Conservation (phyloP, 2,113 vertebrate species). For the Gymnorhina tibicen region DNA sequence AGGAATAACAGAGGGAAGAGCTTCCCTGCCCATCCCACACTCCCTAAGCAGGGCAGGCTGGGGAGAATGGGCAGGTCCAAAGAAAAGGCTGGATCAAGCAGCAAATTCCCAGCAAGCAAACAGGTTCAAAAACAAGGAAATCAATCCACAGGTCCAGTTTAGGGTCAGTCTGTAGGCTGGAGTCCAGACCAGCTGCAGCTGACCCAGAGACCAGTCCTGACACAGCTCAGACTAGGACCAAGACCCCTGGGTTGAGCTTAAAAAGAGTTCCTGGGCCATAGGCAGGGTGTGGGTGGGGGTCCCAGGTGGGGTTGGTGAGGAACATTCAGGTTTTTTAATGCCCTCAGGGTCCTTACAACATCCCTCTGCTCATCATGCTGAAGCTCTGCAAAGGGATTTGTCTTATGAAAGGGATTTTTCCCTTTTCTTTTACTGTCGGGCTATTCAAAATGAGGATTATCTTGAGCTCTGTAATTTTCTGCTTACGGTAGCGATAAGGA, state of each 20-base stretch:
- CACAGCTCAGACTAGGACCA: background rate
- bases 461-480: background rate
- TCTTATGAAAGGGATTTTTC: background rate
- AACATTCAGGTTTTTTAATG: background rate
- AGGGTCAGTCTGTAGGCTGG: rapidly evolving
- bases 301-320: background rate
- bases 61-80: background rate
- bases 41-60: background rate
- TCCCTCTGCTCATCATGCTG: background rate
- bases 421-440: background rate
- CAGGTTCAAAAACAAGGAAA: background rate
- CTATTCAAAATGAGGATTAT: background rate
- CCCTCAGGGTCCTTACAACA: background rate
- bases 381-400: background rate
- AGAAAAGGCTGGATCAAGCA: background rate
- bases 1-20: background rate
- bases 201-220: background rate
- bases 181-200: background rate
- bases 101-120: background rate
- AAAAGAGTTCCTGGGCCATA: background rate
- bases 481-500: background rate
- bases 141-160: background rate
- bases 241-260: background rate
- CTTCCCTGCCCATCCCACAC: background rate
- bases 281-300: background rate